Conservation (phyloP, 2,888 invertebrate genomes). For the Anagyrus pseudococci region DNA sequence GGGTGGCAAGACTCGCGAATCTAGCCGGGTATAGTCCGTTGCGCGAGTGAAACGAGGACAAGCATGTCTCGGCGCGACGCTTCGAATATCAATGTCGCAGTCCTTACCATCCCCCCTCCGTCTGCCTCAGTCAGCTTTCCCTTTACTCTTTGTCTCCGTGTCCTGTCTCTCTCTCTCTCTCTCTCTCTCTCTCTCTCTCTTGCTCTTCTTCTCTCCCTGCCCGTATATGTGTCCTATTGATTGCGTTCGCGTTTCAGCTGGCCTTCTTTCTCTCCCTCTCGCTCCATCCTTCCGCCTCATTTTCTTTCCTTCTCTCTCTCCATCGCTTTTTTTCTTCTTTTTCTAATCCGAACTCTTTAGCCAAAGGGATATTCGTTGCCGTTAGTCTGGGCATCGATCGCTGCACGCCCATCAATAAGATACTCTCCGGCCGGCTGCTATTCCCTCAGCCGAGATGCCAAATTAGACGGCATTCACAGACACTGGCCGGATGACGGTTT, state of each 20-base stretch:
- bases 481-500: not conserved
- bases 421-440: not conserved
- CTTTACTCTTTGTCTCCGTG: too few relatives aligned
- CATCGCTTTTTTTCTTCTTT: too few relatives aligned
- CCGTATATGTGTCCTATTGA: too few relatives aligned
- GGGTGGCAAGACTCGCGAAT: too few relatives aligned
- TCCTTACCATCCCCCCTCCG: not conserved
- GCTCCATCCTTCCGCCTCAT: too few relatives aligned
- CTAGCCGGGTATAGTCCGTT: slow-evolving; percentile 18
- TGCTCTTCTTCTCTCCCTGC: too few relatives aligned
- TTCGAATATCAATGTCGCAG: slow-evolving; percentile 25
- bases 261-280: too few relatives aligned
- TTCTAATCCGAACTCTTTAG: too few relatives aligned
- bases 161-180: too few relatives aligned
- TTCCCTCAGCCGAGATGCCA: not conserved
- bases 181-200: too few relatives aligned
- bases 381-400: not conserved
- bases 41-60: slow-evolving; percentile 8
- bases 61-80: slow-evolving; percentile 20
- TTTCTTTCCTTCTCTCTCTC: not conserved
- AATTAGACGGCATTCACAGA: not conserved
- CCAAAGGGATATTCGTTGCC: not conserved
- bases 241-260: too few relatives aligned
- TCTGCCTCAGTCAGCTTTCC: too few relatives aligned
- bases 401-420: not conserved